These are phyloP conservation scores for Camponotus fellah DNA, from an alignment of 2,888 invertebrate species.

Conservation along the genomic window DNA sequence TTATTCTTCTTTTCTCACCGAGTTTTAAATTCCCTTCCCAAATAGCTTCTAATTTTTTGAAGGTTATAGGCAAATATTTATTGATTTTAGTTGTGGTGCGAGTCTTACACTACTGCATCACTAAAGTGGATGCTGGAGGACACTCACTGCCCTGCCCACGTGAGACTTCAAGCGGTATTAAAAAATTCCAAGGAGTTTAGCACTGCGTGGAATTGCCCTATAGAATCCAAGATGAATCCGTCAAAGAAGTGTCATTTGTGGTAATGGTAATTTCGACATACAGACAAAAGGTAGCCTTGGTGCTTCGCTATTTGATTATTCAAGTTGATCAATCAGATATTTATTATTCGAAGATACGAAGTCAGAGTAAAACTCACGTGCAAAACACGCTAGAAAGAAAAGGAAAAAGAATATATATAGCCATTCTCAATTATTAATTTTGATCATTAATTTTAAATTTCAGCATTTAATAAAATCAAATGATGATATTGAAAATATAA, in stretches of 20 bases:
- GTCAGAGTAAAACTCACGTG: not conserved
- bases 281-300: not conserved
- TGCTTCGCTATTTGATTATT: constrained; percentile 13
- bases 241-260: constrained; percentile 86
- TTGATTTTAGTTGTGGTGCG: constrained; percentile 92
- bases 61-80: not conserved
- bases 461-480: not conserved
- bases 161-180: constrained; percentile 90
- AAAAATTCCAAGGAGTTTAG: constrained; percentile 92
- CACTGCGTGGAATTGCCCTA: constrained; percentile 87
- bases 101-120: constrained; percentile 89
- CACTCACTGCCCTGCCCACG: constrained; percentile 91
- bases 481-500: not conserved
- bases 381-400: not conserved
- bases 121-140: constrained; percentile 90
- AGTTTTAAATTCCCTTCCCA: not conserved
- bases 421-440: not conserved
- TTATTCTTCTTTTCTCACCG: not conserved
- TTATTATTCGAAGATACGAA: not conserved
- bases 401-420: not conserved
- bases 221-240: constrained; percentile 88
- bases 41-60: not conserved
- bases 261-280: constrained; percentile 67
- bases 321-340: constrained; percentile 22
- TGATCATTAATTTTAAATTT: not conserved